phyloP scores from a whole-genome alignment of 2,113 vertebrate genomes.

The Rhinichthys klamathensis region DNA sequence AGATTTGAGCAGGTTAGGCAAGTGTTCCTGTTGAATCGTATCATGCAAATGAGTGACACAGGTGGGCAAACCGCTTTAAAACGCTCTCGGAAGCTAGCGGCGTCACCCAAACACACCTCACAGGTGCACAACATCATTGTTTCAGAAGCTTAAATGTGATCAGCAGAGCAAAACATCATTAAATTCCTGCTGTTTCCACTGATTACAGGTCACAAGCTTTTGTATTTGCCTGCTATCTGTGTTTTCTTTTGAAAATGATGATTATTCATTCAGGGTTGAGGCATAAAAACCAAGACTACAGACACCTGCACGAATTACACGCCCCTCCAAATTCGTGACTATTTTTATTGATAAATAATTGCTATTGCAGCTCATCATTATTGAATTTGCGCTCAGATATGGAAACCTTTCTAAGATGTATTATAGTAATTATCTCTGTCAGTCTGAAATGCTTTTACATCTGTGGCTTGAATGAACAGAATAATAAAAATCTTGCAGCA shows the following conservation, averaged over 20 bases:
- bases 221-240: constrained; percentile 84
- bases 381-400: constrained; percentile 94
- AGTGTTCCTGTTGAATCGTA: constrained; percentile 24
- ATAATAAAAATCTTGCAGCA: constrained; percentile 66
- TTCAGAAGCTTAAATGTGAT: constrained; percentile 78
- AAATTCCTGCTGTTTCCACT: constrained; percentile 77
- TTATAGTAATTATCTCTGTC: constrained; percentile 78
- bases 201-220: constrained; percentile 87
- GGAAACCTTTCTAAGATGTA: constrained; percentile 91
- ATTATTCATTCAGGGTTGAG: constrained; percentile 81
- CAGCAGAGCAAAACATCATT: constrained; percentile 81
- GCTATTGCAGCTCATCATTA: constrained; percentile 91
- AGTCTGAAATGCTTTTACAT: constrained; percentile 74
- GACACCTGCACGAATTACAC: constrained; percentile 90
- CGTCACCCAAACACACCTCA: constrained; percentile 57
- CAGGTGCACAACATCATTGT: constrained; percentile 87
- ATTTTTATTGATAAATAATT: constrained; percentile 99
- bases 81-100: not conserved
- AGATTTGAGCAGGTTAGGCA: constrained; percentile 3
- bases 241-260: constrained; percentile 86
- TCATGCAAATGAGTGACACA: constrained; percentile 33
- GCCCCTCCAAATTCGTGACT: constrained; percentile 91
- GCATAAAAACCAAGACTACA: constrained; percentile 85
- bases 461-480: constrained; percentile 69
- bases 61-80: constrained; percentile 23